Evolutionary conservation across 1,140 invertebrate species (phyloP).

Genomic region (Drosophila novamexicana): DNA sequence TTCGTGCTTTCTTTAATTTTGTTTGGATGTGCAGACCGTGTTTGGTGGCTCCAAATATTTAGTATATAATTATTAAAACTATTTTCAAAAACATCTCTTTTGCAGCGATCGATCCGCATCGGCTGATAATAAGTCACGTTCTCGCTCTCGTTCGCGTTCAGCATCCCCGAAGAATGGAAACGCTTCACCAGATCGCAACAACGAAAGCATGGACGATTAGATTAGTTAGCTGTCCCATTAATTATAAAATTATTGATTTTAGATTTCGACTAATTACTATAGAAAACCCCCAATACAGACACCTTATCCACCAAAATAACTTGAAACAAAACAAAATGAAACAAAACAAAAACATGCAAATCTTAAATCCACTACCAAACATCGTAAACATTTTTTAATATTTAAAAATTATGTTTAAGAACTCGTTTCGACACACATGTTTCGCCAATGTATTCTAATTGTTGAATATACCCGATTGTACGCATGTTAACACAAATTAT

Average conservation of each 20-base stretch:
- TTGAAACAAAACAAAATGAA: constrained; percentile 26
- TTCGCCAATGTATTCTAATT: constrained; percentile 14
- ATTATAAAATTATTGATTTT: constrained; percentile 75
- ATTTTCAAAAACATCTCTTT: constrained; percentile 23
- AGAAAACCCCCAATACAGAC: constrained; percentile 58
- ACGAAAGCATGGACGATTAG: constrained; percentile 83
- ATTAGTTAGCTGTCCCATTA: constrained; percentile 76
- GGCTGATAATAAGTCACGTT: constrained; percentile 84
- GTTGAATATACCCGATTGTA: constrained; percentile 5
- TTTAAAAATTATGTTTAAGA: constrained; percentile 61
- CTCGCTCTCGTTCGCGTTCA: constrained; percentile 80
- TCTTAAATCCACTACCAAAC: constrained; percentile 41
- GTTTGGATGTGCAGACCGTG: constrained; percentile 67
- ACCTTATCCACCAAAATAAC: constrained; percentile 51
- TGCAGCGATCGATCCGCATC: constrained; percentile 85
- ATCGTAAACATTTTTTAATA: constrained; percentile 61
- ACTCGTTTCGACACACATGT: constrained; percentile 23
- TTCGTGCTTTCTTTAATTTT: constrained; percentile 75
- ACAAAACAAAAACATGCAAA: constrained; percentile 27
- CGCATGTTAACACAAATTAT: constrained; percentile 13
- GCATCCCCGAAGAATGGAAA: constrained; percentile 85
- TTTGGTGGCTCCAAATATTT: constrained; percentile 44
- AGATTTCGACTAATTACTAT: constrained; percentile 73
- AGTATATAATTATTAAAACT: constrained; percentile 36
- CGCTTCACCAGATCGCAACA: constrained; percentile 80